phyloP scores from a whole-genome alignment of 2,888 invertebrate species.

The Mactromeris polynyma region DNA sequence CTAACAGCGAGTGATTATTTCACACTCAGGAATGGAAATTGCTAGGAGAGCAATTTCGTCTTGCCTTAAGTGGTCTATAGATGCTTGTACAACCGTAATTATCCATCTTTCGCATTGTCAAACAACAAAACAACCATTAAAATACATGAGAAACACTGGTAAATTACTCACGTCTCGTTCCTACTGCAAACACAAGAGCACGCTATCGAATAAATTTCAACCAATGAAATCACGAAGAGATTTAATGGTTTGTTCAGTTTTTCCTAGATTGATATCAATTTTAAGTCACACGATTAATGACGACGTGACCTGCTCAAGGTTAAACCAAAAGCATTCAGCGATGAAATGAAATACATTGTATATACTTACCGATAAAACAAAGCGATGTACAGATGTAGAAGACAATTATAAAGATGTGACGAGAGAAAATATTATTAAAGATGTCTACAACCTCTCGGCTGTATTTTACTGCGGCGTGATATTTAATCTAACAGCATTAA shows the following conservation, averaged over 20 bases:
- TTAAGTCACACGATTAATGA: neutral
- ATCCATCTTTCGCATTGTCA: neutral
- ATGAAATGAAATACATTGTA: neutral
- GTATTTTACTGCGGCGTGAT: too few species aligned
- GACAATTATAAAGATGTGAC: too few species aligned
- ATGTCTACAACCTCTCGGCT: too few species aligned
- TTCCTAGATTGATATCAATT: neutral
- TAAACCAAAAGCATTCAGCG: neutral
- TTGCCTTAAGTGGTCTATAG: neutral
- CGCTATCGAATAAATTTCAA: neutral
- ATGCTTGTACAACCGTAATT: neutral
- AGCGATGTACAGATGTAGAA: too few species aligned
- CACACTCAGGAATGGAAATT: neutral
- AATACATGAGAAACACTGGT: neutral
- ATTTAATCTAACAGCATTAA: too few species aligned
- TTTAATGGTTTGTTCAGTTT: neutral
- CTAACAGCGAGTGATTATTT: neutral
- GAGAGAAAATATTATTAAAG: too few species aligned
- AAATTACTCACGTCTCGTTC: neutral
- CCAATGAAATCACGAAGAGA: neutral
- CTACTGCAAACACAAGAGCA: neutral
- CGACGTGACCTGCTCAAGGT: constrained; percentile 2
- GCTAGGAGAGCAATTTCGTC: neutral
- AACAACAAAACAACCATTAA: neutral
- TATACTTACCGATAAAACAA: neutral